These are phyloP conservation scores for Falco concolor DNA, from an alignment of 2,797 vertebrate species.

Conservation along the genomic window DNA sequence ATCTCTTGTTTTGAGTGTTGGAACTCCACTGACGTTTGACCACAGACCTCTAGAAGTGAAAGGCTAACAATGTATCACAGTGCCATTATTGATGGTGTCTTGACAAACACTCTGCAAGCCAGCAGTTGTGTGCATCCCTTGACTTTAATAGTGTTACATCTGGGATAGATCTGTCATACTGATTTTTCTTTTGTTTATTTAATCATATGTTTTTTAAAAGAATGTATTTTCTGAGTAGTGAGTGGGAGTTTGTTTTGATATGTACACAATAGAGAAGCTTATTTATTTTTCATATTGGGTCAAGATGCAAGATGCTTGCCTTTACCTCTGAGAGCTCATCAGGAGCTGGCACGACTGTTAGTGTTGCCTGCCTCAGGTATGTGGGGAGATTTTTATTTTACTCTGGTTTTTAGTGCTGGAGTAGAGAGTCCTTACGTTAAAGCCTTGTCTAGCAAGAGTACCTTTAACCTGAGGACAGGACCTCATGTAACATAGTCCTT, in stretches of 20 bases:
- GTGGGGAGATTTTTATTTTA: background rate
- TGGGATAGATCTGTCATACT: background rate
- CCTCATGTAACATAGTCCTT: background rate
- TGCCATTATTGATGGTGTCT: accelerated
- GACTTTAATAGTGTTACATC: background rate
- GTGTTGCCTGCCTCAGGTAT: background rate
- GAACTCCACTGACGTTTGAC: background rate
- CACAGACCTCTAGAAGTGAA: background rate
- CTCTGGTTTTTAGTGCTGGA: background rate
- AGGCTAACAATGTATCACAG: background rate
- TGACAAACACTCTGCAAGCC: too few species aligned
- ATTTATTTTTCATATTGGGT: background rate
- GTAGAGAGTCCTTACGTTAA: background rate
- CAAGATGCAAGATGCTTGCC: background rate
- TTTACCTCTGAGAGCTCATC: background rate
- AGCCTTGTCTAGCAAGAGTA: background rate
- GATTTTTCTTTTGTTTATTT: background rate
- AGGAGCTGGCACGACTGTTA: background rate
- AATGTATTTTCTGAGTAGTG: background rate
- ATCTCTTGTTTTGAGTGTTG: background rate
- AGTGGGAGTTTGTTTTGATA: background rate
- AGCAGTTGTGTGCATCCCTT: background rate
- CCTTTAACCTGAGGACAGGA: background rate
- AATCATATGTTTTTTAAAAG: background rate
- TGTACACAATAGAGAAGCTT: background rate